phyloP scores from a whole-genome alignment of 2,888 invertebrate genomes.

The Leptodirus hochenwartii region DNA sequence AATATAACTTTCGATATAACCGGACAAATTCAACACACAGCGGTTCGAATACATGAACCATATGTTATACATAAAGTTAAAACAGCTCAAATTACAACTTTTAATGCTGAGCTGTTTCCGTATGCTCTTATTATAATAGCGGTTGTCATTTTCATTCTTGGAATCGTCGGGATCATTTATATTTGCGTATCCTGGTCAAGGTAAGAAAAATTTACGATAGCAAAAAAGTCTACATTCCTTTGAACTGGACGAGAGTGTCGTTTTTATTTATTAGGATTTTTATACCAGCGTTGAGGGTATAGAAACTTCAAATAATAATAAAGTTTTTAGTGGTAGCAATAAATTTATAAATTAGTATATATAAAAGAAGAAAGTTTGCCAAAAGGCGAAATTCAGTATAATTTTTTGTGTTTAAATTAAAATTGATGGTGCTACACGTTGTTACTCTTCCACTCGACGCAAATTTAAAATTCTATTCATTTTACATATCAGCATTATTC shows the following conservation, averaged over 20 bases:
- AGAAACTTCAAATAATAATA: too few relatives aligned
- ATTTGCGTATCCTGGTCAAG: conserved; percentile 89
- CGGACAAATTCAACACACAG: conserved; percentile 46
- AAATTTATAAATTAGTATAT: too few relatives aligned
- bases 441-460: too few relatives aligned
- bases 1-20: conserved; percentile 52
- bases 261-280: conserved; percentile 3
- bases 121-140: conserved; percentile 79
- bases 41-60: conserved; percentile 45
- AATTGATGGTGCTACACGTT: too few relatives aligned
- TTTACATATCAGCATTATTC: too few relatives aligned
- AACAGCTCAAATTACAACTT: conserved; percentile 25
- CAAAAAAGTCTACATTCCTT: too few relatives aligned
- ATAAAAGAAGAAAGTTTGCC: too few relatives aligned
- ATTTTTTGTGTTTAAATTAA: too few relatives aligned
- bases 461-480: too few relatives aligned
- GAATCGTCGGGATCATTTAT: conserved; percentile 76
- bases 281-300: too few relatives aligned
- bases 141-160: conserved; percentile 73
- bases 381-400: too few relatives aligned
- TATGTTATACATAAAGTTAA: conserved; percentile 27
- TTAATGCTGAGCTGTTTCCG: conserved; percentile 52
- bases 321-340: too few relatives aligned
- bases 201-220: conserved; percentile 26
- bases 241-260: background rate